Evolutionary conservation across 1,140 invertebrate species (phyloP).

Genomic region (Eurosta solidaginis): DNA sequence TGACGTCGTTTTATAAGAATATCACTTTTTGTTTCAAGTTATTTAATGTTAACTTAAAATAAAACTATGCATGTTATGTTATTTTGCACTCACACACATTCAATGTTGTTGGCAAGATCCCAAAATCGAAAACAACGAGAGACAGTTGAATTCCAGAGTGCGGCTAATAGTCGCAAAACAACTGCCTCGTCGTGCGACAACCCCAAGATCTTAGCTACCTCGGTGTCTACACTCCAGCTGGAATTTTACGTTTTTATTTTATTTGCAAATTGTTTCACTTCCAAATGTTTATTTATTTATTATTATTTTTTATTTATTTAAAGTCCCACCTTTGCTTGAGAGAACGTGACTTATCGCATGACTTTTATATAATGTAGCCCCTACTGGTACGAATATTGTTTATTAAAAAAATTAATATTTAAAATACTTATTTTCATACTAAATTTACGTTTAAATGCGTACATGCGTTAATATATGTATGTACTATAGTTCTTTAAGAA

Average conservation of each 20-base stretch:
- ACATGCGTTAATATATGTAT: no score
- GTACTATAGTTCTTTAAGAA: no score
- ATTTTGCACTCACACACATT: not conserved
- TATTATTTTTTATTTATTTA: not conserved
- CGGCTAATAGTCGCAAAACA: constrained; percentile 36
- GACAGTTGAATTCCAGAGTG: constrained; percentile 48
- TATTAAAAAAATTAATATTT: not conserved
- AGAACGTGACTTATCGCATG: not conserved
- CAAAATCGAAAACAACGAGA: constrained; percentile 60
- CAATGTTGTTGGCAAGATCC: constrained; percentile 52
- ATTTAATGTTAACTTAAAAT: no score
- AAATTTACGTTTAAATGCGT: no score
- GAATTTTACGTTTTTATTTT: no score
- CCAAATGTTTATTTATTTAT: not conserved
- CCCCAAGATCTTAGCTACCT: constrained; percentile 52
- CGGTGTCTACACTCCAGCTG: not conserved
- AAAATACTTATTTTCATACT: no score
- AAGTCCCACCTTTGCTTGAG: not conserved
- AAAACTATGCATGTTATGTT: not conserved
- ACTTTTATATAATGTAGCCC: not conserved
- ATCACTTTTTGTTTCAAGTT: no score
- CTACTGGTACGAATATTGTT: not conserved
- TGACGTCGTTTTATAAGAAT: no score
- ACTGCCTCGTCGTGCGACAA: constrained; percentile 57
- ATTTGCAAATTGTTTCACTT: not conserved